Evolutionary conservation across 2,888 invertebrate genomes (phyloP).

Genomic region (Eristalis arbustorum): DNA sequence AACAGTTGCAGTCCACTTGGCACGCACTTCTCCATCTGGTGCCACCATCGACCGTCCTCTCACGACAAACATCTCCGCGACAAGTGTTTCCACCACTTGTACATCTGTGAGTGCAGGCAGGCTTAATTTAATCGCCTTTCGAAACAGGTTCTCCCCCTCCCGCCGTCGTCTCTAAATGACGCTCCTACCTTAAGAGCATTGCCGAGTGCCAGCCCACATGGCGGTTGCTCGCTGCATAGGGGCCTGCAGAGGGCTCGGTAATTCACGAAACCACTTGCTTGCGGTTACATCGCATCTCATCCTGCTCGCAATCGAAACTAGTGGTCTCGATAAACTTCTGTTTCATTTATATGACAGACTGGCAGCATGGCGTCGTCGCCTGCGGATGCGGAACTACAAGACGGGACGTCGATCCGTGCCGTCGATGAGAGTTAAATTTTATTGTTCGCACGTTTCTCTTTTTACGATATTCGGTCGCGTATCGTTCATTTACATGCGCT

Average conservation of each 20-base stretch:
- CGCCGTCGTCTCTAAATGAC: not conserved
- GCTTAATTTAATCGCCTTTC: slow-evolving; percentile 32
- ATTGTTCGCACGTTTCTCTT: slow-evolving; percentile 32
- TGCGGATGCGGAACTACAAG: not conserved
- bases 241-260: slow-evolving; percentile 9
- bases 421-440: slow-evolving; percentile 5
- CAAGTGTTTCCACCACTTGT: not conserved
- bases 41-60: not conserved
- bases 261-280: slow-evolving; percentile 18
- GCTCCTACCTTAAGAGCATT: not conserved
- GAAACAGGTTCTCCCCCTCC: slow-evolving; percentile 3
- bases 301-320: not conserved
- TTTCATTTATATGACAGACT: slow-evolving; percentile 8
- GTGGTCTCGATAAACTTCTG: not conserved
- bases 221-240: not conserved
- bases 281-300: slow-evolving; percentile 26
- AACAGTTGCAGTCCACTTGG: slow-evolving; percentile 34
- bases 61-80: not conserved
- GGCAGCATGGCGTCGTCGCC: not conserved
- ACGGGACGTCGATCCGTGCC: not conserved
- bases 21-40: slow-evolving; percentile 42
- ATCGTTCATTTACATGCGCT: slow-evolving; percentile 4
- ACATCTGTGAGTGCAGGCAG: slow-evolving; percentile 25
- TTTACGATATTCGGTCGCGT: slow-evolving; percentile 11
- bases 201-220: not conserved